Percentiles rank a stretch among this genome's conserved stretches.
These are phyloP conservation scores for Aphis gossypii DNA, from an alignment of 1,140 invertebrate species.

Conservation along the genomic window DNA sequence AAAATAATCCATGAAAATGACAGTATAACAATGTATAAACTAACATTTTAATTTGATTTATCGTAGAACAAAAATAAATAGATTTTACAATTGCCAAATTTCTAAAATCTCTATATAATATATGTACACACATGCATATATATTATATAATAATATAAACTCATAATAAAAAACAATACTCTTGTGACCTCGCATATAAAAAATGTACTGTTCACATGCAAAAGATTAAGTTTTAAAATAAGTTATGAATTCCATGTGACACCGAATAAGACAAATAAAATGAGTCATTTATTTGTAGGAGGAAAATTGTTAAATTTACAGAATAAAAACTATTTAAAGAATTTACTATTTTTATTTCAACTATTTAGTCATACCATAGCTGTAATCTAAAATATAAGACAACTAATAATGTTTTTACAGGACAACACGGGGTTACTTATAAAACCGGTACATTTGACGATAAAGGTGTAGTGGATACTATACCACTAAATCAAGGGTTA, in stretches of 20 bases:
- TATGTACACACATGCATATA: neutral
- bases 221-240: slow-evolving; percentile 27
- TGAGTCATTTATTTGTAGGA: neutral
- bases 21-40: neutral
- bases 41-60: neutral
- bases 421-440: slow-evolving; percentile 9
- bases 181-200: neutral
- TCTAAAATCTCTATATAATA: neutral
- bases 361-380: neutral
- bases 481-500: neutral
- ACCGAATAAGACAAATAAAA: neutral
- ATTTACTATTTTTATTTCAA: slow-evolving; percentile 6
- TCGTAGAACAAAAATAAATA: neutral
- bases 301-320: neutral
- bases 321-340: slow-evolving; percentile 39
- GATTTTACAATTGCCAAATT: slow-evolving; percentile 12
- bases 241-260: neutral
- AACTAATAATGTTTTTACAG: slow-evolving; percentile 47
- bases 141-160: neutral
- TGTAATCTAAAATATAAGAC: neutral
- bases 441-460: slow-evolving; percentile 51
- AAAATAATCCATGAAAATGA: neutral
- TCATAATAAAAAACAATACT: slow-evolving; percentile 21
- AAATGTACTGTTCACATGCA: neutral
- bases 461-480: slow-evolving; percentile 26